Evolutionary conservation across 1,140 invertebrate species (phyloP).

Genomic region (Radopholus similis): DNA sequence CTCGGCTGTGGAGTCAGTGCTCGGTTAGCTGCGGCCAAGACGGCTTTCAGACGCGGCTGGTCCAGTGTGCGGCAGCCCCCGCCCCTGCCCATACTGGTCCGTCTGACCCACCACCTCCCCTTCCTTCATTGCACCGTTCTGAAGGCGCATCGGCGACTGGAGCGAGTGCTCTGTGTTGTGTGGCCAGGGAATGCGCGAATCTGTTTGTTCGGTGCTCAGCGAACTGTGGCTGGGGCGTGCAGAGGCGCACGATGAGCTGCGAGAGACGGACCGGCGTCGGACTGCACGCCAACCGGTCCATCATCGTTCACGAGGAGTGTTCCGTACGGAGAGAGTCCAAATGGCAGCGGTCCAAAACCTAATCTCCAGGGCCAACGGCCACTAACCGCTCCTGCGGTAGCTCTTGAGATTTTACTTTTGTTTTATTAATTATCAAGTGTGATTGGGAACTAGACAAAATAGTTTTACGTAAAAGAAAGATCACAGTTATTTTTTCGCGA

Average conservation of each 20-base stretch:
- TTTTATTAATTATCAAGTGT: too few species aligned
- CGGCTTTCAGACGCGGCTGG: slow-evolving; percentile 48
- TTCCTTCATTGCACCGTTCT: background rate
- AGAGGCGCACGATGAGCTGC: slow-evolving; percentile 37
- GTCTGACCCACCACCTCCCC: background rate
- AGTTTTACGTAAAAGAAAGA: too few species aligned
- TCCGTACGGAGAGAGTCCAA: slow-evolving; percentile 17
- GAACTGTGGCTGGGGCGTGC: slow-evolving; percentile 46
- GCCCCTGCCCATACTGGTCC: slow-evolving; percentile 55
- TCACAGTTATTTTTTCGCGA: too few species aligned
- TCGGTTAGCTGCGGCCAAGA: slow-evolving; percentile 47
- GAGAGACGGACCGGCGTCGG: background rate
- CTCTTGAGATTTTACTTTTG: too few species aligned
- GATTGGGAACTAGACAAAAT: too few species aligned
- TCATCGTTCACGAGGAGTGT: slow-evolving; percentile 42
- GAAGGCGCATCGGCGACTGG: background rate
- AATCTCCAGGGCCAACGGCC: slow-evolving; percentile 34
- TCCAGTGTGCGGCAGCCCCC: slow-evolving; percentile 52
- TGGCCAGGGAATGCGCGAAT: slow-evolving; percentile 40
- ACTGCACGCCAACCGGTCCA: background rate
- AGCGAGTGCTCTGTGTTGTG: slow-evolving; percentile 51
- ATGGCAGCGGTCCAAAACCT: too few species aligned
- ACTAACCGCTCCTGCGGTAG: too few species aligned
- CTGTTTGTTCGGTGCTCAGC: background rate
- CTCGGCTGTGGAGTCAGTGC: slow-evolving; percentile 49